Percentiles rank a stretch among this genome's conserved stretches.
Evolutionary conservation across 2,113 vertebrate species (phyloP).

Genomic region (Elanoides forficatus): DNA sequence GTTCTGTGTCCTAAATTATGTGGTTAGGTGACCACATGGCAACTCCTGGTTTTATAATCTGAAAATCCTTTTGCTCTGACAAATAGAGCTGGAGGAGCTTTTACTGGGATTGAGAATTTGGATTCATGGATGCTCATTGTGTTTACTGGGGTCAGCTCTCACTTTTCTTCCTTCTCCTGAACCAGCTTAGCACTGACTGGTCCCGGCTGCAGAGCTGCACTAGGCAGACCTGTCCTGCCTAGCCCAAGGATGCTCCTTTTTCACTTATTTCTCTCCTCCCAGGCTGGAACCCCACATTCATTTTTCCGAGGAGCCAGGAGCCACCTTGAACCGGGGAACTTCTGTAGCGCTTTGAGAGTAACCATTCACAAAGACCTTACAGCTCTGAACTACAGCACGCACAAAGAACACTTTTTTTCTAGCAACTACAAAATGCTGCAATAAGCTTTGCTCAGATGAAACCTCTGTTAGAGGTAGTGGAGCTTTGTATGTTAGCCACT

Average conservation of each 20-base stretch:
- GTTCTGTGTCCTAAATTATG: slow-evolving; percentile 27
- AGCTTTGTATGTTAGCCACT: not conserved
- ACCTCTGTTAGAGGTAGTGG: not conserved
- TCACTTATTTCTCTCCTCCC: slow-evolving; percentile 61
- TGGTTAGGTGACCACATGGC: slow-evolving; percentile 2
- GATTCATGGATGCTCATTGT: not conserved
- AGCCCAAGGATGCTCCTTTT: slow-evolving; percentile 9
- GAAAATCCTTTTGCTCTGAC: slow-evolving; percentile 38
- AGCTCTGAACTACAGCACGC: slow-evolving; percentile 58
- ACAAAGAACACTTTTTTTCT: slow-evolving; percentile 60
- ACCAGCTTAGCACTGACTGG: not conserved
- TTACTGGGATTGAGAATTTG: not conserved
- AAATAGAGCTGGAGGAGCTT: not conserved
- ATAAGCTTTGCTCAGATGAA: slow-evolving; percentile 10
- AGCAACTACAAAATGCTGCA: slow-evolving; percentile 50
- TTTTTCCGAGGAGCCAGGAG: slow-evolving; percentile 55
- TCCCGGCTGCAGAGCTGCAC: not conserved
- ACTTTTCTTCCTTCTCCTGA: slow-evolving; percentile 12
- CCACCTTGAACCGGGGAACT: slow-evolving; percentile 52
- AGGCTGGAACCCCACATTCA: slow-evolving; percentile 48
- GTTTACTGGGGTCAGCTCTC: not conserved
- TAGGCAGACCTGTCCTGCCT: slow-evolving; percentile 21
- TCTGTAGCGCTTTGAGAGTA: slow-evolving; percentile 61
- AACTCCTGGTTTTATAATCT: slow-evolving; percentile 37
- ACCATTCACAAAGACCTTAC: slow-evolving; percentile 60